Evolutionary conservation across 2,888 invertebrate species (phyloP), one percentile per base, ranked within the genome.

Genomic region (Ennomos quercinarius): DNA sequence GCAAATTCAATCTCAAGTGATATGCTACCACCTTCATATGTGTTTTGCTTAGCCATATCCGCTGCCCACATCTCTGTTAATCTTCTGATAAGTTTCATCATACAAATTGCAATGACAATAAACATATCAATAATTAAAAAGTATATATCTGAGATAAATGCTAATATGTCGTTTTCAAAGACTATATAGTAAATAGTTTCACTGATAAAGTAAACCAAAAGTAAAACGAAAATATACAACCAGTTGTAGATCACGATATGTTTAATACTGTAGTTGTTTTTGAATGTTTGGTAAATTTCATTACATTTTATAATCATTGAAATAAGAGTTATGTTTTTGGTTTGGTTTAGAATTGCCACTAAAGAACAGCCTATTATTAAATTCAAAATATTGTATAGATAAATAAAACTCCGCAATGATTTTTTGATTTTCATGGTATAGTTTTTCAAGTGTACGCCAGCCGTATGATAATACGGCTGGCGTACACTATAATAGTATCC

Each of bases 51-150:
- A 3, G 1, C 5, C n/a, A 51, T 41, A 9, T 57, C 41, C 3
- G 51, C n/a, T 8, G 27, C 12, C 57, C 57, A 57, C 51, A 57
- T 47, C 9, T 57, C 42, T 5, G 41, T 36, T 13, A 13, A 52
- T 11, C 9, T 47, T 10, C 27, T 42, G 4, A 52, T 34, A 27
- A 52, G 34, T 10, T 51, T 43, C 0, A 51, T 52, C 41, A 39
- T 42, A 47, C 51, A 51, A 39, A 57, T 57, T 34, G 47, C 57
- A 35, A 43, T 38, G 3, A 57, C n/a, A 11, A 57, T 17, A 8
- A 10, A 9, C 0, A 57, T 10, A 39, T 57, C 57, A 9, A 17
- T 13, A 27, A 41, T 37, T 4, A 10, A 27, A 41, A 36, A 46
- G 12, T 47, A 54, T 1, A 41, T 9, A 27, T 46, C 12, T 9